phyloP scores from a whole-genome alignment of 92 coral and sea anemone genomes.

The Phenganax marumi region DNA sequence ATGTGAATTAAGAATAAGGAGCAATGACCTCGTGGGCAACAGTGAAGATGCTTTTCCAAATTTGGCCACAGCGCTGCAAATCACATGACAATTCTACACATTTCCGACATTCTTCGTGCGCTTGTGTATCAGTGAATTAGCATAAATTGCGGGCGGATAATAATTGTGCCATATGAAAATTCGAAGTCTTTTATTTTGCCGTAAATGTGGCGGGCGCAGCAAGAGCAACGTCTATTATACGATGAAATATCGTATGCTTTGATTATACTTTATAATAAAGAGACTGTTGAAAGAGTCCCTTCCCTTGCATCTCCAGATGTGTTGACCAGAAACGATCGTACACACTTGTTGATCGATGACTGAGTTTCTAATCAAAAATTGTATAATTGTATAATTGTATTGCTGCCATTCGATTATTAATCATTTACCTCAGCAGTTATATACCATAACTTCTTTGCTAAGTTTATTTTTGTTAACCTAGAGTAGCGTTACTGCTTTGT shows the following conservation, averaged over 20 bases:
- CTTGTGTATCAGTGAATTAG: too few relatives aligned
- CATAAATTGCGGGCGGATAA: too few relatives aligned
- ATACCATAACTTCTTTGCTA: too few relatives aligned
- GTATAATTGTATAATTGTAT: too few relatives aligned
- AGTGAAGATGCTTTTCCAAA: constrained; percentile 16
- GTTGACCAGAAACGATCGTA: constrained; percentile 1
- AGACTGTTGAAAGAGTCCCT: too few relatives aligned
- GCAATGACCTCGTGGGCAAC: background rate
- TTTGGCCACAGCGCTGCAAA: constrained; percentile 24
- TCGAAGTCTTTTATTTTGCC: too few relatives aligned
- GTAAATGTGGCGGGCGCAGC: background rate
- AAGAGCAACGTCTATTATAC: constrained; percentile 11
- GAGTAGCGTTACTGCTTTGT: too few relatives aligned
- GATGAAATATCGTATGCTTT: constrained; percentile 24
- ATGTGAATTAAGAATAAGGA: too few relatives aligned
- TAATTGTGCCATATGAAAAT: too few relatives aligned
- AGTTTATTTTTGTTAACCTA: too few relatives aligned
- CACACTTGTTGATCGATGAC: constrained; percentile 31
- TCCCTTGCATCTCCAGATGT: background rate
- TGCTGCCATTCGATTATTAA: constrained; percentile 39
- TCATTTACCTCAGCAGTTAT: constrained; percentile 8
- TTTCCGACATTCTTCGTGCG: too few relatives aligned
- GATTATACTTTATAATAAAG: constrained; percentile 9
- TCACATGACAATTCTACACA: constrained; percentile 3
- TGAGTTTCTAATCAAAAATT: constrained; percentile 25